A percentile compares a stretch with the other conserved stretches of the same genome.
Evolutionary conservation across 2,113 vertebrate genomes (phyloP).

Genomic region (Prinia subflava): DNA sequence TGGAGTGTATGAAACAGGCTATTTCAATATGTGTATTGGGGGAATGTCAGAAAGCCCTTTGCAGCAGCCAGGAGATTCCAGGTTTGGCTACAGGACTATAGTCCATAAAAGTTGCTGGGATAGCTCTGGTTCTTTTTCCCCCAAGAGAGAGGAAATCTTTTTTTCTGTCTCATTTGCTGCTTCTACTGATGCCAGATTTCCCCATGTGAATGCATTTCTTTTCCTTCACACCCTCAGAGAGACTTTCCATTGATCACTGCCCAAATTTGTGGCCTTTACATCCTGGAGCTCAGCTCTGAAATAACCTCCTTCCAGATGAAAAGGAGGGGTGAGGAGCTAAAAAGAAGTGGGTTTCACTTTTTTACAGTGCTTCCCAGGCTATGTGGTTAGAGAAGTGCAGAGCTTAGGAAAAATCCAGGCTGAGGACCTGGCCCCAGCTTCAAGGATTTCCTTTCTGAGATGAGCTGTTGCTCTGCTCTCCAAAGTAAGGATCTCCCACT

Average conservation of each 20-base stretch:
- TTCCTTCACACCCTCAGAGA: not conserved
- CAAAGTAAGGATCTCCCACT: constrained; percentile 20
- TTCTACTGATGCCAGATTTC: not conserved
- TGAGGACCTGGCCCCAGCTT: not conserved
- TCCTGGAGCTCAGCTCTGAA: not conserved
- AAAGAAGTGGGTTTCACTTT: not conserved
- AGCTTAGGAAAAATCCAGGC: constrained; percentile 15
- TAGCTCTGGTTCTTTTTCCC: not conserved
- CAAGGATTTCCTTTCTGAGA: constrained; percentile 22
- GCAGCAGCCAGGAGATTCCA: not conserved
- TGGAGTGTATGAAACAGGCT: not conserved
- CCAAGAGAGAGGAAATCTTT: not conserved
- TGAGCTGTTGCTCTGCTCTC: not conserved
- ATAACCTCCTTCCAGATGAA: not conserved
- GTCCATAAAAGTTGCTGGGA: not conserved
- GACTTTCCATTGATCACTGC: not conserved
- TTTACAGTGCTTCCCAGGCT: not conserved
- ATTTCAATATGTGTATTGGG: accelerated
- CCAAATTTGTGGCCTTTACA: not conserved
- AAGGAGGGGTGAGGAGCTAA: not conserved
- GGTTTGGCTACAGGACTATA: not conserved
- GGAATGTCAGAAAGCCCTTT: not conserved
- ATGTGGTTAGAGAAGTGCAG: not conserved
- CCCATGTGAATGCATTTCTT: not conserved
- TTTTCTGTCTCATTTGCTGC: not conserved